Evolutionary conservation across 2,113 vertebrate species (phyloP).

Genomic region (Talpa occidentalis): DNA sequence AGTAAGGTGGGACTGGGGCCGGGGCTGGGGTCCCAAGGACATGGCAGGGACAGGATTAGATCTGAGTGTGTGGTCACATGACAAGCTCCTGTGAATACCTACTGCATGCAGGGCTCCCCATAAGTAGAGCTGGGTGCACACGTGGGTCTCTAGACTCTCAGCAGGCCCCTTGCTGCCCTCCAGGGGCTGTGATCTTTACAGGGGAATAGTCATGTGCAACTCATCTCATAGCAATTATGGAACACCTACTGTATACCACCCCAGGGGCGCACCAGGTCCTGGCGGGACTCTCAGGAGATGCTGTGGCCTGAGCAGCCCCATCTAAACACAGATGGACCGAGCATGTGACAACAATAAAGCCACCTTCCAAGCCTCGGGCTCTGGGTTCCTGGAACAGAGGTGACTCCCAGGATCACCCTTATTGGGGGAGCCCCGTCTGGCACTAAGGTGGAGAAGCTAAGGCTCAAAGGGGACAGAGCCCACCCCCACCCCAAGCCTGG

Average conservation of each 20-base stretch:
- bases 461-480: neutral
- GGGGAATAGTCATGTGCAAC: neutral
- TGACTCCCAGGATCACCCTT: neutral
- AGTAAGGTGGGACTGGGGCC: neutral
- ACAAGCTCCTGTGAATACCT: neutral
- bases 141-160: accelerated
- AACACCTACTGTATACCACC: neutral
- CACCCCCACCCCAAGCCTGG: too few relatives aligned
- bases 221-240: neutral
- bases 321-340: accelerated
- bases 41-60: neutral
- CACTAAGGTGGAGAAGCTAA: neutral
- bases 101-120: neutral
- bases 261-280: neutral
- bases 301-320: neutral
- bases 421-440: neutral
- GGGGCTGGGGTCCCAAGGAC: neutral
- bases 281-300: accelerated
- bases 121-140: neutral
- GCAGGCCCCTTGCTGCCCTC: neutral
- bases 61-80: neutral
- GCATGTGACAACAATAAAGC: neutral
- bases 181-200: too few relatives aligned
- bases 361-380: neutral
- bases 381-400: neutral